Conservation (phyloP, 30 jellyfish, hydroid and myxozoan genomes). For the Phacellophora camtschatica region DNA sequence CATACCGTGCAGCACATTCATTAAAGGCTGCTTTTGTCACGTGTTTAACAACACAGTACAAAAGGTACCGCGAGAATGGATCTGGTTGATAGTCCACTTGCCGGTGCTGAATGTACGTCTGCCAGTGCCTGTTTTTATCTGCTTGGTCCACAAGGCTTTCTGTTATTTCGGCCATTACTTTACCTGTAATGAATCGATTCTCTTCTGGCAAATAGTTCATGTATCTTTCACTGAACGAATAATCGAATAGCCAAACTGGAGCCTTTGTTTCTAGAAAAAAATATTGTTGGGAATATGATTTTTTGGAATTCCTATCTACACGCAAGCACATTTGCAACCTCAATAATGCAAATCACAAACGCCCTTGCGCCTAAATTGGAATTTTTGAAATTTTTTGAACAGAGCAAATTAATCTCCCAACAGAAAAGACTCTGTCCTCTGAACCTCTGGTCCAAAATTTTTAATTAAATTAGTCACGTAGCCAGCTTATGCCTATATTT, state of each 20-base stretch:
- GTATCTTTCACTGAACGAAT: slow-evolving; percentile 49
- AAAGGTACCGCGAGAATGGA: slow-evolving; percentile 12
- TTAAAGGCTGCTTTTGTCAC: slow-evolving; percentile 41
- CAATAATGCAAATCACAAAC: no score
- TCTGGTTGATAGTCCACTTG: slow-evolving; percentile 68
- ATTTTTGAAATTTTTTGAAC: no score
- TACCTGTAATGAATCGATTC: slow-evolving; percentile 44
- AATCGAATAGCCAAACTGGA: slow-evolving; percentile 62
- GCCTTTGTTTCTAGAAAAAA: slow-evolving; percentile 28
- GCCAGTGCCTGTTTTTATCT: slow-evolving; percentile 41
- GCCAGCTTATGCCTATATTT: no score
- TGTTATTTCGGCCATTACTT: slow-evolving; percentile 6
- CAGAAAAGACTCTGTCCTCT: no score
- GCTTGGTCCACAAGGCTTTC: slow-evolving; percentile 31
- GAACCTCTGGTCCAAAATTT: no score
- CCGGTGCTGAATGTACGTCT: slow-evolving; percentile 51
- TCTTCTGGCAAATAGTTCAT: slow-evolving; percentile 38
- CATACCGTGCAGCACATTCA: slow-evolving; percentile 38
- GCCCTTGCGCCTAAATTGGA: no score
- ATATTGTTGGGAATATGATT: no score
- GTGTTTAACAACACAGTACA: slow-evolving; percentile 36
- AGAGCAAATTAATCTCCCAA: no score
- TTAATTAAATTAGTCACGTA: no score
- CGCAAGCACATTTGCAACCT: no score
- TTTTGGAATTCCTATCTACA: no score